A percentile compares a stretch with the other conserved stretches of the same genome.
Conservation (phyloP, 2,113 vertebrate genomes). For the Barbus barbus region DNA sequence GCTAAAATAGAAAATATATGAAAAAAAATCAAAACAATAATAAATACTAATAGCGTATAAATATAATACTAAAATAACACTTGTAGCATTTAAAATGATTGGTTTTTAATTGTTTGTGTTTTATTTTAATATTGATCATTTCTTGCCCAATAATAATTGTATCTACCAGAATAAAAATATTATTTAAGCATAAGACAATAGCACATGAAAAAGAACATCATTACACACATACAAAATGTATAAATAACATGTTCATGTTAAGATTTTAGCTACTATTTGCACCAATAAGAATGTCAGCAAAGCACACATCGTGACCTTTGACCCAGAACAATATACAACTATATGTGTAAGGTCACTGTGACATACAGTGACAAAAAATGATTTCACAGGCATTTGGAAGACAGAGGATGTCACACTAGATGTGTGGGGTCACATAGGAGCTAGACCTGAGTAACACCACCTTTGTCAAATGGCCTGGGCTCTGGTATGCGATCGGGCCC, state of each 20-base stretch:
- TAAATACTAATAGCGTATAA: too few species aligned
- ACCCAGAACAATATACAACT: not conserved
- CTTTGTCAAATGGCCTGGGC: slow-evolving; percentile 59
- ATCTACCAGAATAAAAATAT: not conserved
- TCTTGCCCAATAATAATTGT: not conserved
- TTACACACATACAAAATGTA: not conserved
- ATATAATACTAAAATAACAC: too few species aligned
- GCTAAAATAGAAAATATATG: too few species aligned
- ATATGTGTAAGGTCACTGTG: too few species aligned
- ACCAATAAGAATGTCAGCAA: slow-evolving; percentile 8
- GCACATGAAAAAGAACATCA: too few species aligned
- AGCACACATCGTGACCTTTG: slow-evolving; percentile 12
- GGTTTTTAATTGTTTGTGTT: too few species aligned
- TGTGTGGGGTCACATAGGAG: slow-evolving; percentile 17
- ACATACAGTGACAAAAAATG: not conserved
- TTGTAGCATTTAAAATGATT: too few species aligned
- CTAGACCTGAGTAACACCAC: slow-evolving; percentile 41
- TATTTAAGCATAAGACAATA: too few species aligned
- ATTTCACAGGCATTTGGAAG: not conserved
- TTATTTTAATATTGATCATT: not conserved
- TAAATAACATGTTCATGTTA: not conserved
- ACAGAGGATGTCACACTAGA: too few species aligned
- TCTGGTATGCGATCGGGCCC: slow-evolving; percentile 54
- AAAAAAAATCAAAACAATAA: too few species aligned
- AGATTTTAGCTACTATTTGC: not conserved